Evolutionary conservation across 1,140 invertebrate species (phyloP), one percentile per base, ranked within the genome.

Genomic region (Cyphomyrmex costatus): DNA sequence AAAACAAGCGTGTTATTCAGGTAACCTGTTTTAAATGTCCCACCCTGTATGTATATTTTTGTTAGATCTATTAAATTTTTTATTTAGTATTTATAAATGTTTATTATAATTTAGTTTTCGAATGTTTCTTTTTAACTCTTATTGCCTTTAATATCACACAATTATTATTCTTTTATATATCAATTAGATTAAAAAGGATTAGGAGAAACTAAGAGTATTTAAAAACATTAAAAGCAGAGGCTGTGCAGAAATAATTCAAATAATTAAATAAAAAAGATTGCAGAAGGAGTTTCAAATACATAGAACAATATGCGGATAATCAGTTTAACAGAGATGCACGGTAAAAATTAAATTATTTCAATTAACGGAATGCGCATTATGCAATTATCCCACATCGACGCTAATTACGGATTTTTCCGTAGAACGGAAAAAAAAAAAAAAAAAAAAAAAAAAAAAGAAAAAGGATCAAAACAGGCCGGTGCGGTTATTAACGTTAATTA

Each of bases 401-500:
- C 16, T 21, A 74, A 76, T 1, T 36, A 5, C 24, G n/a, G 3
- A 76, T 24, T 58, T 3, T 14, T 24, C 0, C 21, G 8, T 33
- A 4, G 7, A 27, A 14, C 3, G 3, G 2, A 16, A 33, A 79
- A 51, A 36, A 14, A 33, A 30, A 42, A 36, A 14, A 33, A 30
- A 42, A 16, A 33, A 79, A 51, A 36, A 14, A 33, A 30, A 42
- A 16, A 33, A 79, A 51, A 36, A 14, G 21, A 30, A 42, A 19
- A n/a, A 27, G 4, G 6, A 36, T 21, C 8, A 21, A 76, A 46
- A 16, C 27, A 5, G 2, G 1, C 24, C 27, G 19, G 12, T 30
- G 19, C 19, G n/a, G n/a, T 30, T 33, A 65, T 36, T 77, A 58
- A 19, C 4, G 14, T 36, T 77, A 30, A 65, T 78, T 65, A 65